Percentiles rank a stretch among this genome's conserved stretches.
Evolutionary conservation across 2,888 invertebrate genomes (phyloP).

Genomic region (Rhagonycha lutea): DNA sequence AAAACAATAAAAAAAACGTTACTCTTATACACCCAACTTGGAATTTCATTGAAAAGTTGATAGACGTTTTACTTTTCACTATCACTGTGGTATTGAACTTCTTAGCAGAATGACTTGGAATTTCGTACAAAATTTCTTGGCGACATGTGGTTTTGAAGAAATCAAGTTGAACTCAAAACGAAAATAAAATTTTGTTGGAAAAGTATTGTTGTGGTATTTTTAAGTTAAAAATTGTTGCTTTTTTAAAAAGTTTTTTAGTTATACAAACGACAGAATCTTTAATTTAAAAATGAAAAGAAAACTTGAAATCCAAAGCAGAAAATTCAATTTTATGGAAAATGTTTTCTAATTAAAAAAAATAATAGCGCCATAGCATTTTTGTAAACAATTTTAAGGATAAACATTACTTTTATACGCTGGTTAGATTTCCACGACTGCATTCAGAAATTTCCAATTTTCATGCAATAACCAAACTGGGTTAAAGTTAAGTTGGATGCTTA

Average conservation of each 20-base stretch:
- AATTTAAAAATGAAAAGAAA: not conserved
- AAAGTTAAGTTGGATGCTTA: not conserved
- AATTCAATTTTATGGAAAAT: not conserved
- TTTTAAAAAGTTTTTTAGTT: conserved; percentile 13
- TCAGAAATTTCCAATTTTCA: not conserved
- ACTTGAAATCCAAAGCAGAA: not conserved
- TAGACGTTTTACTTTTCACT: conserved; percentile 31
- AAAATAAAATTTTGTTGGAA: conserved; percentile 16
- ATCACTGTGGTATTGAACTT: conserved; percentile 30
- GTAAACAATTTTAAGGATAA: conserved; percentile 6
- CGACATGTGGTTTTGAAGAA: conserved; percentile 30
- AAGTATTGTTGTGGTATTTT: conserved; percentile 13
- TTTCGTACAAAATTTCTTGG: conserved; percentile 31
- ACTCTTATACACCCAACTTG: not conserved
- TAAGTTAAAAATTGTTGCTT: conserved; percentile 11
- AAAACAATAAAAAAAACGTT: not conserved
- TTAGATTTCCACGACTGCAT: conserved; percentile 19
- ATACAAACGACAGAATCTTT: conserved; percentile 1
- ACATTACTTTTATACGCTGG: conserved; percentile 33
- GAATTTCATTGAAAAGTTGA: conserved; percentile 30
- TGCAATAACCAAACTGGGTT: not conserved
- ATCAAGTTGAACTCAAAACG: conserved; percentile 22
- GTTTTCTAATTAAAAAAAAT: not conserved
- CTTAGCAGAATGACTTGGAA: conserved; percentile 28
- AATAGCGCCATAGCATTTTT: not conserved